phyloP scores from a whole-genome alignment of 1,140 invertebrate genomes.

The Drosophila rhopaloa region DNA sequence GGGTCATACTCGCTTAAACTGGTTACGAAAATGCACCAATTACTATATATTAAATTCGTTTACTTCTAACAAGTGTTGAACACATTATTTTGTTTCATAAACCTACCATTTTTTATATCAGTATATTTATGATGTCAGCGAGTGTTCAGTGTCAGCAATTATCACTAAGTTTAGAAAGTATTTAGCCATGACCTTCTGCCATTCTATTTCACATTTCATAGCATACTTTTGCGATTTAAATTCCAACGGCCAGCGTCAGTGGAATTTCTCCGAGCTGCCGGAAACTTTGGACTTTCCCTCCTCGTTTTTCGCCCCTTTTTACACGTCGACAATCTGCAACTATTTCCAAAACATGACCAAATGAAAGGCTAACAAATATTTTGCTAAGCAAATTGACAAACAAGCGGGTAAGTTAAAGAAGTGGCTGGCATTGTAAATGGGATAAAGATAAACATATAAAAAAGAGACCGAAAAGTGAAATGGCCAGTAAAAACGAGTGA shows the following conservation, averaged over 20 bases:
- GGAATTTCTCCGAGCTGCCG: not conserved
- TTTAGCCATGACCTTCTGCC: not conserved
- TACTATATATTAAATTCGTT: not conserved
- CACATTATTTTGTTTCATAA: too few relatives aligned
- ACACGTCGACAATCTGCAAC: slow-evolving; percentile 12
- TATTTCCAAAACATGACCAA: slow-evolving; percentile 33
- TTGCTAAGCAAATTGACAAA: slow-evolving; percentile 47
- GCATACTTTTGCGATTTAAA: slow-evolving; percentile 7
- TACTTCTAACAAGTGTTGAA: too few relatives aligned
- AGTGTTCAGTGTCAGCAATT: slow-evolving; percentile 1
- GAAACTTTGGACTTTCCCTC: not conserved
- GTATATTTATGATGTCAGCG: not conserved
- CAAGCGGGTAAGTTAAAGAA: slow-evolving; percentile 17
- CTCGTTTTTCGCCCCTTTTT: too few relatives aligned
- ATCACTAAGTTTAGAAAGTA: slow-evolving; percentile 9
- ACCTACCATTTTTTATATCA: not conserved
- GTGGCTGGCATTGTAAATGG: not conserved
- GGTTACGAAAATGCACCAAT: not conserved
- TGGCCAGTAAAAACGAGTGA: too few relatives aligned
- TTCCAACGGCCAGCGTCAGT: slow-evolving; percentile 7
- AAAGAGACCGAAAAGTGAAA: too few relatives aligned
- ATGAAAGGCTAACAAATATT: slow-evolving; percentile 49
- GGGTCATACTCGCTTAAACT: not conserved
- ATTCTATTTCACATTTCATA: slow-evolving; percentile 12
- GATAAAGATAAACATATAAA: slow-evolving; percentile 23